Evolutionary conservation across 2,888 invertebrate genomes (phyloP), one percentile per base, ranked within the genome.

Genomic region (Lepetodrilus schrolli): DNA sequence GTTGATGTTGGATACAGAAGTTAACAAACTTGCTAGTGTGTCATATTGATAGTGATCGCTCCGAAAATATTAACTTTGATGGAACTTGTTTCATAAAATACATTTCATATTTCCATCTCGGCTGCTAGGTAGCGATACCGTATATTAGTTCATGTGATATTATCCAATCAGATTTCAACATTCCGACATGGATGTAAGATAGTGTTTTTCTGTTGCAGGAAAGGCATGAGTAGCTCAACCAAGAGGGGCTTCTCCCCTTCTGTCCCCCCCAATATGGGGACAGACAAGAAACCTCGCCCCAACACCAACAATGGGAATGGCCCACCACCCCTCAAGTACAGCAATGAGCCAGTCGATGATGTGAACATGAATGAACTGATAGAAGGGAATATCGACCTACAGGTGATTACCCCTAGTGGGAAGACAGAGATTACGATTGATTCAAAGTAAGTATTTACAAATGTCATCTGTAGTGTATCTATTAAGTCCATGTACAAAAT

Each of bases 331-430:
- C 76, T 84, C 50, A 79, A 78, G 47, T 83, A 84, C 72, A 75
- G 78, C 48, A 51, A 68, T 0, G 84, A 83, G 34, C 81, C 82
- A 0, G 80, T 81, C 0, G 84, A 83, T 49, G 81, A 83, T 73
- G 83, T 82, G 69, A 84, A 84, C 76, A 85, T 84, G 85, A 85
- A 85, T 66, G 84, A 84, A 73, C 81, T 83, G 51, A 79, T 80
- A 0, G 79, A 80, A n/a, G 81, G 81, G n/a, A 79, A 81, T 48
- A 77, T 85, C 30, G 81, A 81, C 13, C 72, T 85, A 5, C 75
- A 78, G 1, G 81, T 84, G 1, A 48, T 79, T 2, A 69, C 84
- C 49, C 85, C 85, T 0, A 76, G 81, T 17, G 83, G 84, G 5
- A 66, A 74, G 17, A 66, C 70, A 1, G 75, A 74, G 8, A 74